Conservation (phyloP, 2,888 invertebrate genomes). For the Zootermopsis nevadensis region DNA sequence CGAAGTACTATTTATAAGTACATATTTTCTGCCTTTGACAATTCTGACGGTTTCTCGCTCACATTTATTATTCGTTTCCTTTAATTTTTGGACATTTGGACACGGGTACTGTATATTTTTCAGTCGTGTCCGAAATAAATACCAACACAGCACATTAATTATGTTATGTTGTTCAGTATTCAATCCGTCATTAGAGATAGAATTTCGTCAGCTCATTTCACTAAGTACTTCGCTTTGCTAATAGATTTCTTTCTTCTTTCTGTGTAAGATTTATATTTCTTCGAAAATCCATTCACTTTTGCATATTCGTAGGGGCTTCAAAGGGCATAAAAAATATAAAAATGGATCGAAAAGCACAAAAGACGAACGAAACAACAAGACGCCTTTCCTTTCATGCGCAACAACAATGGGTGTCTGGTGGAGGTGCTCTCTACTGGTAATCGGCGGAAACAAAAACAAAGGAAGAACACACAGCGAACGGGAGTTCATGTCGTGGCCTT, state of each 20-base stretch:
- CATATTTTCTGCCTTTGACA: too few species aligned
- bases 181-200: background rate
- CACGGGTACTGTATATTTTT: too few species aligned
- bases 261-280: slow-evolving; percentile 5
- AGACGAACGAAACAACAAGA: slow-evolving; percentile 13
- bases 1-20: too few species aligned
- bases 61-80: too few species aligned
- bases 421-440: slow-evolving; percentile 20
- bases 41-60: background rate
- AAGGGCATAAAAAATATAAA: background rate
- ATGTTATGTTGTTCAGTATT: too few species aligned
- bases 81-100: too few species aligned
- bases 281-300: background rate
- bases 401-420: slow-evolving; percentile 28
- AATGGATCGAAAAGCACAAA: background rate
- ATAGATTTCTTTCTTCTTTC: background rate
- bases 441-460: slow-evolving; percentile 39
- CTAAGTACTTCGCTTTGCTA: slow-evolving; percentile 38
- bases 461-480: background rate
- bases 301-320: background rate
- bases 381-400: slow-evolving; percentile 22
- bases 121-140: too few species aligned
- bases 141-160: too few species aligned
- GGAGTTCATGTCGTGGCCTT: background rate
- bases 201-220: slow-evolving; percentile 43